Base-by-base conservation (phyloP, 2,888 invertebrate species). In the Cephus rjabovi region DNA sequence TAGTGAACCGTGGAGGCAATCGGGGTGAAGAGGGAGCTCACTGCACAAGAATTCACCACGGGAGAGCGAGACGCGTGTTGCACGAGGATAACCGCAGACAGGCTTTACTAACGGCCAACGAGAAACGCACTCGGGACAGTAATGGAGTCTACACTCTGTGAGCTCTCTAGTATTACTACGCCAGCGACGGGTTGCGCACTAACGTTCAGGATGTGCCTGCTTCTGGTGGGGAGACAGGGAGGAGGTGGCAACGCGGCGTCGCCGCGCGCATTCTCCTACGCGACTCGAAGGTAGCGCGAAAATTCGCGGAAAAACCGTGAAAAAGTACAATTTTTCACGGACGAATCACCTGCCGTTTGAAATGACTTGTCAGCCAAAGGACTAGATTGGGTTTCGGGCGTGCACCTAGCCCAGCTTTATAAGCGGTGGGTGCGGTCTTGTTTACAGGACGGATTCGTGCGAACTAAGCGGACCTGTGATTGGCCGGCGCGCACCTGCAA, bases 401-500 rank as follows among this genome's bases (percentile, higher is more conserved):
- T 87, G 84, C 84, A 89, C 87, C 87, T 56, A 56, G 56, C 56
- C 23, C 56, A 56, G 56, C 56, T 56, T 56, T 56, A 56, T n/a
- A 69, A 56, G 56, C 77, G 75, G 69, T 74, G 92, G 93, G 93
- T 93, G 93, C 93, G 93, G 93, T 93, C 94, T 94, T 95, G 94
- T 94, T 94, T 94, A 95, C 94, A 94, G 94, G 94, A 93, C 93
- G 88, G 89, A 93, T 93, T 94, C 92, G 91, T 90, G 90, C 91
- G 88, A 90, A 90, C 90, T 90, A 90, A 92, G 90, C 91, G 89
- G 94, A 93, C 93, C 94, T 94, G 93, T 94, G 94, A 96, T 96
- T 96, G 96, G 96, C 94, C 93, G 93, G 92, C 93, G 94, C 94
- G 95, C 95, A 96, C 96, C 96, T 95, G 96, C 96, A 96, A 95